Evolutionary conservation across 1,140 invertebrate species (phyloP), one percentile per base, ranked within the genome.

Genomic region (Euwallacea fornicatus): DNA sequence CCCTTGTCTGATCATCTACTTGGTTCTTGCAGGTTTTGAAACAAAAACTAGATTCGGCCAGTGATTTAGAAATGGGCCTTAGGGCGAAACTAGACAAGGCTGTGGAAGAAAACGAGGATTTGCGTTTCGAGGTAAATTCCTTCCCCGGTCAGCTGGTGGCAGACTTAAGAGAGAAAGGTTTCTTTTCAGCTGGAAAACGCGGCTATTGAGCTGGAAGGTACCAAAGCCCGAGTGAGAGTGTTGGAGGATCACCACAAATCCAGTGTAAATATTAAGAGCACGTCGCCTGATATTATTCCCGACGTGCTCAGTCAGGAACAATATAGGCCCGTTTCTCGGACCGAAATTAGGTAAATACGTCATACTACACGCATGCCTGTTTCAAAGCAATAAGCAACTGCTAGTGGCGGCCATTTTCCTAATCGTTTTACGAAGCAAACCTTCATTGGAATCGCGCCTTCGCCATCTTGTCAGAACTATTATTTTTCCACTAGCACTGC

Each of bases 121-220:
- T 94, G 72, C 88, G 88, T 76, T 93, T 93, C 82, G 90, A 93
- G 85, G 91, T 92, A 80, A 81, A 82, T 76, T 50, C 10, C 10
- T 41, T 42, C 21, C n/a, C n/a, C n/a, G 4, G 4, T 33, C 21
- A 33, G 21, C 21, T 4, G 21, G 4, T 33, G 4, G 21, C 21
- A 33, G 4, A 33, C 1, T 33, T 33, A 33, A 33, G 1, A 33
- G 1, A 33, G 4, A 33, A 33, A 33, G 21, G 21, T 33, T 33
- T 33, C 21, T 33, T 33, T 33, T 60, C 83, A 93, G 91, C 79
- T 94, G 74, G 91, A 92, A 78, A 91, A 93, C 79, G 88, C 90
- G 76, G 91, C 87, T 72, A 93, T 93, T 71, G 91, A 94, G 78
- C 76, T 93, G 72, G 91, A 93, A 81, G 91, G 91, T 7, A 93